Conservation (phyloP, 2,113 vertebrate species). For the Dicentrarchus labrax region DNA sequence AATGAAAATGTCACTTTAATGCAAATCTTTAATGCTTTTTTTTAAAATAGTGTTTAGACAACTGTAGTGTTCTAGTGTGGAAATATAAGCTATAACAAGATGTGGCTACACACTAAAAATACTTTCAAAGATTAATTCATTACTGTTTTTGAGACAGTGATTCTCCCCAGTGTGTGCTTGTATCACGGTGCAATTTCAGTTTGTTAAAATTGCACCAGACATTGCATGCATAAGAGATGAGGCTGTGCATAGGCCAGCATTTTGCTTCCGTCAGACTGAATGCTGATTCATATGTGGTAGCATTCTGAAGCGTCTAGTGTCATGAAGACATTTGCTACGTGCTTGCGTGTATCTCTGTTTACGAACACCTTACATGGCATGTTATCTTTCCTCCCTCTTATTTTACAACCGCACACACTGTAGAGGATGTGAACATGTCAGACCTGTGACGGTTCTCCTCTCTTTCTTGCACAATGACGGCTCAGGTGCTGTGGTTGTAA, state of each 20-base stretch:
- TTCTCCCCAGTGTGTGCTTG: not conserved
- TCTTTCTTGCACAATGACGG: not conserved
- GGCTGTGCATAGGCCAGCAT: not conserved
- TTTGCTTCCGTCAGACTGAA: not conserved
- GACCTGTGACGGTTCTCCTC: not conserved
- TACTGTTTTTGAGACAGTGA: not conserved
- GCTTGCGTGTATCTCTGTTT: not conserved
- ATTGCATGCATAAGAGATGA: conserved; percentile 13
- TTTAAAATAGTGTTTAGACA: not conserved
- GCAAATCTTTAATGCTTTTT: not conserved
- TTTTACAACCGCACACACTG: not conserved
- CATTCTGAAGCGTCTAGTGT: not conserved
- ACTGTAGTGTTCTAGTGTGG: not conserved
- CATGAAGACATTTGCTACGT: not conserved
- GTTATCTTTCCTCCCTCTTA: not conserved
- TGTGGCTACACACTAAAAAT: not conserved
- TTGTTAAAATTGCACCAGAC: not conserved
- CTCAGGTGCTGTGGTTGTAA: conserved; percentile 41
- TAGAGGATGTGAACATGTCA: not conserved
- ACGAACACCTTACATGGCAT: not conserved
- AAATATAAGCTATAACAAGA: not conserved
- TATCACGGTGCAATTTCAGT: not conserved
- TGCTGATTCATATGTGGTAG: not conserved
- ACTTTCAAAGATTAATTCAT: not conserved
- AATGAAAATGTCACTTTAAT: conserved; percentile 5